Evolutionary conservation across 2,888 invertebrate genomes (phyloP).

Genomic region (Lottia gigantea): DNA sequence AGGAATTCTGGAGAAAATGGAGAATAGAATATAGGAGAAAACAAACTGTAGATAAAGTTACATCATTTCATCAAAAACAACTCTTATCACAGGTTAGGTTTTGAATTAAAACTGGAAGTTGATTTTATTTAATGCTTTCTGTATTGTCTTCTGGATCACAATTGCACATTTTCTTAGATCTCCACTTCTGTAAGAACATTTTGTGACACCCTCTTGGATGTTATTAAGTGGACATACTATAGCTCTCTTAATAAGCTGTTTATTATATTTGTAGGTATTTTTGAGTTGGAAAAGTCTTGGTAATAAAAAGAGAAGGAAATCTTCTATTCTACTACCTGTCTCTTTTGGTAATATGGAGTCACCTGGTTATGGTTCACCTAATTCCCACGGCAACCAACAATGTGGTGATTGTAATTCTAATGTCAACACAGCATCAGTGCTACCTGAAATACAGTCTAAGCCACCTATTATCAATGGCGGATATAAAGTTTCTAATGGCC

Average conservation of each 20-base stretch:
- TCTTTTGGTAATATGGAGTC: neutral
- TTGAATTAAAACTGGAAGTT: no score
- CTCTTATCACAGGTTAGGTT: constrained; percentile 41
- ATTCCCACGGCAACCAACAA: no score
- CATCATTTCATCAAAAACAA: constrained; percentile 38
- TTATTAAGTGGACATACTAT: no score
- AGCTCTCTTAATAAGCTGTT: no score
- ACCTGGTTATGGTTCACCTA: neutral
- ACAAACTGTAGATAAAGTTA: constrained; percentile 35
- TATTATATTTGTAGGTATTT: constrained; percentile 20
- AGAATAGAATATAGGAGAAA: constrained; percentile 40
- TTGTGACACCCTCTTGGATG: no score
- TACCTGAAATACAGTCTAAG: neutral
- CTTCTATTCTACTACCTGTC: constrained; percentile 14
- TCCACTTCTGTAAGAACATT: no score
- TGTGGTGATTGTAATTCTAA: neutral
- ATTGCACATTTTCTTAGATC: no score
- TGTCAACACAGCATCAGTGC: neutral
- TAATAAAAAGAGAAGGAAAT: constrained; percentile 7
- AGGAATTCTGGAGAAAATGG: constrained; percentile 46
- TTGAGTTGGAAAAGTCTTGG: constrained; percentile 22
- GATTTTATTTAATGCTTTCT: no score
- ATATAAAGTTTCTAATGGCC: neutral
- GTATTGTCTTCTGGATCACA: no score
- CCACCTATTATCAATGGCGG: neutral